Conservation (phyloP, 2,113 vertebrate genomes). For the Tachysurus fulvidraco region DNA sequence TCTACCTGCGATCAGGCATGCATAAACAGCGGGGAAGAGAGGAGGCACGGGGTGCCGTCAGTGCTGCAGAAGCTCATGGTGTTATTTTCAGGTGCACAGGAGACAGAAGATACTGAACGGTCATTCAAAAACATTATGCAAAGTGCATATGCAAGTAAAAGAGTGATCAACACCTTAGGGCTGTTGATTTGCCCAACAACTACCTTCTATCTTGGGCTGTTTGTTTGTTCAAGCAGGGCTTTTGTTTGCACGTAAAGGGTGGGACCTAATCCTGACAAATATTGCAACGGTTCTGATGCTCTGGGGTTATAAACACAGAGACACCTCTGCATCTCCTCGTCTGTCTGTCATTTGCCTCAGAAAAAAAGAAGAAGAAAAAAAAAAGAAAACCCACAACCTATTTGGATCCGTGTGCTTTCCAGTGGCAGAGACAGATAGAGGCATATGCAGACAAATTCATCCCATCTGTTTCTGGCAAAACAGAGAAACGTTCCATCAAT, state of each 20-base stretch:
- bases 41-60: background rate
- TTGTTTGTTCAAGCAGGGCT: conserved; percentile 48
- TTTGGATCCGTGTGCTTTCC: conserved; percentile 39
- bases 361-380: background rate
- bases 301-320: conserved; percentile 29
- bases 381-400: conserved; percentile 23
- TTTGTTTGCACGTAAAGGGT: conserved; percentile 34
- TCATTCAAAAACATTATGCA: conserved; percentile 26
- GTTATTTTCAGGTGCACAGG: conserved; percentile 16
- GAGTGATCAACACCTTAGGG: conserved; percentile 49
- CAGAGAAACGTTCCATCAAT: conserved; percentile 41
- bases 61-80: conserved; percentile 24
- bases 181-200: conserved; percentile 52
- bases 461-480: conserved; percentile 50
- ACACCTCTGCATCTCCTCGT: conserved; percentile 1
- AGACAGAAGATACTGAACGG: conserved; percentile 10
- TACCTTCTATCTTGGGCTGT: conserved; percentile 42
- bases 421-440: conserved; percentile 41
- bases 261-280: conserved; percentile 42
- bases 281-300: conserved; percentile 35
- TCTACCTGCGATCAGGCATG: conserved; percentile 32
- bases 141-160: conserved; percentile 34
- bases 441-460: conserved; percentile 46
- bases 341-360: conserved; percentile 21
- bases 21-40: conserved; percentile 12